These are phyloP conservation scores for Mesoclemmys tuberculata DNA, from an alignment of 2,113 vertebrate genomes.

Conservation along the genomic window DNA sequence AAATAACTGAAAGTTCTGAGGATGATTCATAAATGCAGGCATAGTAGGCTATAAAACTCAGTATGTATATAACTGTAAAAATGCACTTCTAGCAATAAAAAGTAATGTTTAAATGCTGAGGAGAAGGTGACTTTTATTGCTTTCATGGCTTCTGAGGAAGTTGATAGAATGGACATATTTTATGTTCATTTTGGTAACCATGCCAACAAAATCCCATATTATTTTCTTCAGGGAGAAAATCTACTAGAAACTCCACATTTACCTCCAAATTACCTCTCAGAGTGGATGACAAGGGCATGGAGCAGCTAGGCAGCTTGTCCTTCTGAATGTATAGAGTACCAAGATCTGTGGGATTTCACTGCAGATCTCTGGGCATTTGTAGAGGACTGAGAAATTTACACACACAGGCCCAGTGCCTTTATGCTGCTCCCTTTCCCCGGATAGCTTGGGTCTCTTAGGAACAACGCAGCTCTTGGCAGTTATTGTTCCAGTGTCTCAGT, in stretches of 20 bases:
- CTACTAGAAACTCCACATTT: not conserved
- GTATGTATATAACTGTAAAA: slow-evolving; percentile 49
- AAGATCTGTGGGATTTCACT: not conserved
- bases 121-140: slow-evolving; percentile 40
- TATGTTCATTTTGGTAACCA: slow-evolving; percentile 14
- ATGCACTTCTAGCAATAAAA: slow-evolving; percentile 46
- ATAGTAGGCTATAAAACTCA: slow-evolving; percentile 38
- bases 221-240: not conserved
- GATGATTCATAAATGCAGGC: slow-evolving; percentile 44
- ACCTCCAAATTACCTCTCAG: not conserved
- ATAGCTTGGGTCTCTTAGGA: not conserved
- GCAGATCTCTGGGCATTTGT: not conserved
- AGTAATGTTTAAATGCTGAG: slow-evolving; percentile 1
- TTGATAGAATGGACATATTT: slow-evolving; percentile 9
- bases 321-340: not conserved
- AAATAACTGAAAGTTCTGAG: slow-evolving; percentile 5
- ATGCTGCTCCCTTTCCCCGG: not conserved
- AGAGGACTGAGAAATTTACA: not conserved
- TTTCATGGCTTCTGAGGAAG: not conserved
- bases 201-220: not conserved
- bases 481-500: no score
- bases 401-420: not conserved
- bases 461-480: not conserved
- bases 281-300: not conserved
- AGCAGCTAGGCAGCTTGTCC: not conserved